Base-by-base conservation (phyloP, 2,888 invertebrate species). In the Dryadula phaetusa region DNA sequence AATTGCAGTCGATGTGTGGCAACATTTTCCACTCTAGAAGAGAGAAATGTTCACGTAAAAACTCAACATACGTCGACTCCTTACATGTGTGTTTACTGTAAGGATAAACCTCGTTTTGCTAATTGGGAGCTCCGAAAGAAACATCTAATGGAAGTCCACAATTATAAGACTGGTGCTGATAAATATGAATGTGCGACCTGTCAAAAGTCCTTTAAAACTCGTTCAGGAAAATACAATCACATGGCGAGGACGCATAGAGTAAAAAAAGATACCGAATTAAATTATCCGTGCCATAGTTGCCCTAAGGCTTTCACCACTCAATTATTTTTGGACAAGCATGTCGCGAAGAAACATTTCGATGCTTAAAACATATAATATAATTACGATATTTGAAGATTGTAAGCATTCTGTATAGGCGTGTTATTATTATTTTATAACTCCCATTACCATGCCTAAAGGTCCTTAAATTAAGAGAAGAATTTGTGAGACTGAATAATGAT, bases 231-330 rank as follows among this genome's bases (percentile, higher is more conserved):
- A 69, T 92, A 90, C 70, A 92, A 91, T 56, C 92, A 92, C 44
- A 91, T 91, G 90, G 84, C 88, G 20, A 82, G 90, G 70, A 87
- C 86, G 0, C 93, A 93, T 76, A 80, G 87, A 64, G 78, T 86
- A 64, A 92, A 86, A 81, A 94, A 86, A 75, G 89, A 84, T 70
- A 84, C 82, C 28, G 94, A 86, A 76, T 82, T 86, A 63, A 93
- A 85, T 64, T 93, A 88, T 64, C 87, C 89, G 2, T 94, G 94
- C 73, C 84, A 87, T 10, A 87, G 86, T 72, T 94, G 94, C 69
- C 87, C 92, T 0, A 92, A 90, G 74, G 92, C 91, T 4, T 94
- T 94, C 73, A 93, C 92, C 1, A 92, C 92, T 0, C 93, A 94
- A 76, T 78, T 93, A 69, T 93, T 93, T 76, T 78, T 94, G 76